These are phyloP conservation scores for Eurosta solidaginis DNA, from an alignment of 1,140 invertebrate species.

Conservation along the genomic window DNA sequence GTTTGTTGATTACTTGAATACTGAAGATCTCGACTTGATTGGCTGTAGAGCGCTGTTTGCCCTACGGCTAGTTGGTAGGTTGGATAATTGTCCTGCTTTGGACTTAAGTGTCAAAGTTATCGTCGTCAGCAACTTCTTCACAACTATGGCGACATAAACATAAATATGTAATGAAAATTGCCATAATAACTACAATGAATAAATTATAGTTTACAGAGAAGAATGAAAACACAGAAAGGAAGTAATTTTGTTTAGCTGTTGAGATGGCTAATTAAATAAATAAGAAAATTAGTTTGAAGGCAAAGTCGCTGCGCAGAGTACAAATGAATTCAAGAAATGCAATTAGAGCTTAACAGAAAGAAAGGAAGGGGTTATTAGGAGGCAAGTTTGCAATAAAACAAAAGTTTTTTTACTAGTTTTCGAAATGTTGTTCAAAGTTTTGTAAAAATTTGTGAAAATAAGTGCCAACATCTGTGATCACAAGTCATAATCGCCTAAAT, in stretches of 20 bases:
- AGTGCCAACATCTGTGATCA: too few species aligned
- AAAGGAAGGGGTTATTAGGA: too few species aligned
- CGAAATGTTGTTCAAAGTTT: too few species aligned
- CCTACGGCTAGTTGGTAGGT: neutral
- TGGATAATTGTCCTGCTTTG: neutral
- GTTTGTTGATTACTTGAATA: neutral
- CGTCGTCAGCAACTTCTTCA: neutral
- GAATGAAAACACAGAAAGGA: neutral
- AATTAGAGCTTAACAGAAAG: too few species aligned
- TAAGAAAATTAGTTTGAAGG: neutral
- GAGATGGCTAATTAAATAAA: neutral
- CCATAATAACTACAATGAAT: conserved; percentile 13
- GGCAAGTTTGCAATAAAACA: too few species aligned
- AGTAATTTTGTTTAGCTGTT: neutral
- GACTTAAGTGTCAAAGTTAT: conserved; percentile 8
- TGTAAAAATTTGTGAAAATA: too few species aligned
- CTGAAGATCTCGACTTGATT: neutral
- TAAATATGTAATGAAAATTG: neutral
- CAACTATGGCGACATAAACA: neutral
- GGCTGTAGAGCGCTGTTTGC: neutral
- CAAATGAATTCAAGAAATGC: too few species aligned
- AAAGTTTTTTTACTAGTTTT: too few species aligned
- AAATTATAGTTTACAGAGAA: neutral
- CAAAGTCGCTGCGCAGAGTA: too few species aligned
- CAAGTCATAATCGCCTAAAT: too few species aligned